Evolutionary conservation across 2,888 invertebrate species (phyloP), one percentile per base, ranked within the genome.

Genomic region (Horisme vitalbata): DNA sequence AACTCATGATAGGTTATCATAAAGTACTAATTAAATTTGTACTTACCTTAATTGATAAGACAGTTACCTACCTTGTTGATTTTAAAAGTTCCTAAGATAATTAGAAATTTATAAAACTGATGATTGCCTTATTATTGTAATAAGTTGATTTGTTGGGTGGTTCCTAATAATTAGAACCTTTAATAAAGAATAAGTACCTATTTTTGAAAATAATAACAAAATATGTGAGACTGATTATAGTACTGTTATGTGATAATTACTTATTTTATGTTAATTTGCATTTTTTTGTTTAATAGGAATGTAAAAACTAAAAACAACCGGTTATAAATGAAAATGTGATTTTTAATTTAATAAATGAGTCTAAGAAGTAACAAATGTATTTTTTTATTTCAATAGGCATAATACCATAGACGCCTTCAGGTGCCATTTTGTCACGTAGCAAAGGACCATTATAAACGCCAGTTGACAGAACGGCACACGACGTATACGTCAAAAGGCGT

Each of bases 321-420:
- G 15, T 30, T 30, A 30, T 30, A 30, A 14, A 8, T n/a, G 30
- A n/a, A n/a, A 30, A 14, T 30, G 30, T 23, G 23, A 8, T 23
- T 23, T 23, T 23, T 23, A 7, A 23, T 23, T 23, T 4, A 23
- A 23, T 23, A 23, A 23, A 23, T 23, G 23, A 7, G n/a, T 23
- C 23, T 23, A 4, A 23, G 4, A 23, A 23, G 8, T 23, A 23
- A 23, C 23, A 23, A 23, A 23, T 23, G 23, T 23, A 23, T 23
- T 7, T 23, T 23, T 23, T 23, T 23, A 23, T 23, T 23, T 23
- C 23, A 4, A 23, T 23, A 23, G 23, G 23, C 23, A 23, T 23
- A 23, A 23, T 23, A 23, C 23, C 4, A 7, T 23, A 23, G 4
- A 23, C 23, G 23, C 23, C 23, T 23, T 23, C 23, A 23, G 23